Percentiles rank a stretch among this genome's conserved stretches.
Evolutionary conservation across 2,797 vertebrate genomes (phyloP).

Genomic region (Halcyon badia): DNA sequence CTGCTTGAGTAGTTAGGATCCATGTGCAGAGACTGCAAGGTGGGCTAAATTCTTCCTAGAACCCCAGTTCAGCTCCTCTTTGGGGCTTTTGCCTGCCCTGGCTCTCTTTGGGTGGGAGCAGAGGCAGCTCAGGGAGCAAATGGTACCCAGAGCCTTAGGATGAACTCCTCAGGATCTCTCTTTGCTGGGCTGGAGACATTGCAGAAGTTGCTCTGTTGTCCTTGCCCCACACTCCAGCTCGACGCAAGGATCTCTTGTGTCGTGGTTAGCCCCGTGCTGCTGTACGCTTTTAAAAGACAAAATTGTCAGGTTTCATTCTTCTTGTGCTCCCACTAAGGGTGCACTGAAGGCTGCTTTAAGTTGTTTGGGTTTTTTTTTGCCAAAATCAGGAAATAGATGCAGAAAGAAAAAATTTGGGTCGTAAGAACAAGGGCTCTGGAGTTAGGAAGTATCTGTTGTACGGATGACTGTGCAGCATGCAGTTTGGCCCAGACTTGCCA

Average conservation of each 20-base stretch:
- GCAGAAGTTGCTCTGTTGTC: background rate
- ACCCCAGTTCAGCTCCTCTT: background rate
- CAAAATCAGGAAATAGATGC: background rate
- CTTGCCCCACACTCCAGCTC: background rate
- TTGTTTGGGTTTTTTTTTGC: background rate
- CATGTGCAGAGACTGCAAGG: background rate
- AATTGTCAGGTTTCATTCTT: background rate
- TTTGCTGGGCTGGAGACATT: background rate
- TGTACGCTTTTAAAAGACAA: background rate
- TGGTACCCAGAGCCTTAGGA: background rate
- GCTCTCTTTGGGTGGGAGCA: background rate
- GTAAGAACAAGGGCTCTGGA: background rate
- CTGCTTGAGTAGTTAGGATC: background rate
- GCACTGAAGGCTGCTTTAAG: background rate
- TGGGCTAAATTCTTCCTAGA: background rate
- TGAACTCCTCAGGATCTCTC: background rate
- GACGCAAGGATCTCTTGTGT: rapidly evolving
- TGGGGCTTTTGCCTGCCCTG: background rate
- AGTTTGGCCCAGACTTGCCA: conserved; percentile 40
- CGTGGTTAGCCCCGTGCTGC: rapidly evolving
- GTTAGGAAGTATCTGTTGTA: background rate
- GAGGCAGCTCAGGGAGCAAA: background rate
- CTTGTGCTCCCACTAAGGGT: background rate
- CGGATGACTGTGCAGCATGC: background rate
- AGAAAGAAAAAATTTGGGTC: background rate